Conservation (phyloP, 2,113 vertebrate genomes). For the Murina feae region DNA sequence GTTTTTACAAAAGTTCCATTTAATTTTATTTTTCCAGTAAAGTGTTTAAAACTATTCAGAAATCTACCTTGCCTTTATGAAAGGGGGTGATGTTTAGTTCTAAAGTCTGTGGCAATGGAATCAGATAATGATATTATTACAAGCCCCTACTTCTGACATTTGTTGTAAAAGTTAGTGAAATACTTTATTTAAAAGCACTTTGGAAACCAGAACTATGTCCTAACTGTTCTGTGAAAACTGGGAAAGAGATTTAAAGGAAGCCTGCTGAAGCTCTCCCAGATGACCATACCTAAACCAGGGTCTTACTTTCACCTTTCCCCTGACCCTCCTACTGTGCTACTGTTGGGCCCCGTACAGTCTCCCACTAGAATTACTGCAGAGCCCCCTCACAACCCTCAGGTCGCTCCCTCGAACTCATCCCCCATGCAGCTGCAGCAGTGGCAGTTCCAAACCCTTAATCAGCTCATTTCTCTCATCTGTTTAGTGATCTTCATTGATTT, state of each 20-base stretch:
- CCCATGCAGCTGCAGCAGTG: not conserved
- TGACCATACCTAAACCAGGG: fast-evolving
- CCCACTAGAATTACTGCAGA: not conserved
- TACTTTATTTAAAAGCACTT: not conserved
- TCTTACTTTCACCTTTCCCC: not conserved
- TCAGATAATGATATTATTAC: not conserved
- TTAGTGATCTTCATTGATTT: not conserved
- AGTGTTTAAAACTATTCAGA: not conserved
- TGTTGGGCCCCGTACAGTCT: not conserved
- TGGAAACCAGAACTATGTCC: not conserved
- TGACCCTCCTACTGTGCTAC: not conserved
- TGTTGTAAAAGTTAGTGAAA: not conserved
- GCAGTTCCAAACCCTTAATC: not conserved
- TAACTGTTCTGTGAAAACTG: not conserved
- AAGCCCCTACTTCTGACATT: not conserved
- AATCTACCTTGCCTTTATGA: not conserved
- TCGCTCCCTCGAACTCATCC: not conserved
- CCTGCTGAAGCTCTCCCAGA: not conserved
- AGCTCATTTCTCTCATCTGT: not conserved
- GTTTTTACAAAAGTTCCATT: not conserved
- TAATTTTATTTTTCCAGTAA: not conserved
- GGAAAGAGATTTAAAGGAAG: not conserved
- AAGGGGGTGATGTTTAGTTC: not conserved
- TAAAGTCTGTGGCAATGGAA: not conserved
- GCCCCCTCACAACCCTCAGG: not conserved